phyloP scores from a whole-genome alignment of 2,113 vertebrate genomes.

The Prunella himalayana region DNA sequence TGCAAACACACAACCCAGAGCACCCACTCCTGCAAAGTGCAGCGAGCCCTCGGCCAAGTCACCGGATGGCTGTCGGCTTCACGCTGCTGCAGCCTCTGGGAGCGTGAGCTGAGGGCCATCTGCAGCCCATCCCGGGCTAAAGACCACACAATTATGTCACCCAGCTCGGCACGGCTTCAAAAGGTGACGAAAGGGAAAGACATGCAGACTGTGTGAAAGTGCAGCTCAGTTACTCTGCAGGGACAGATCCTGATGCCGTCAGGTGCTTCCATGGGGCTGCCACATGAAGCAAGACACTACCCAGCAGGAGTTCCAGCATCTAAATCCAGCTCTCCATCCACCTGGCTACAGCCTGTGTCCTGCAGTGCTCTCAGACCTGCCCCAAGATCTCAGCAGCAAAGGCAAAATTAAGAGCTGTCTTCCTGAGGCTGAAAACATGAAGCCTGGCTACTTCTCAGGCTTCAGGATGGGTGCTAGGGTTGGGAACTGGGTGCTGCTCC shows the following conservation, averaged over 20 bases:
- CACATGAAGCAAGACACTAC: neutral
- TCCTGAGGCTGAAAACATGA: neutral
- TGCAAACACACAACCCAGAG: neutral
- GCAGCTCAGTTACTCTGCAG: neutral
- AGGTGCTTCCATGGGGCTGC: neutral
- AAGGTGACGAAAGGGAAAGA: neutral
- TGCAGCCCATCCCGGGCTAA: neutral
- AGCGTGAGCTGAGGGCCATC: neutral
- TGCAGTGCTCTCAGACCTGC: neutral
- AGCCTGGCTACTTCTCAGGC: neutral
- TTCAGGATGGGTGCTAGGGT: rapidly evolving
- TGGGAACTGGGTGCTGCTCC: neutral
- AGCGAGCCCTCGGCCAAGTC: neutral
- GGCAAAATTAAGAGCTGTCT: neutral
- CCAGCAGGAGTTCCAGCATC: neutral
- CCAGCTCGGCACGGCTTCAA: neutral
- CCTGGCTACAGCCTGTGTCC: neutral
- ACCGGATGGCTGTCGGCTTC: rapidly evolving
- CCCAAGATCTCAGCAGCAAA: neutral
- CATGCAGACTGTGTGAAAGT: neutral
- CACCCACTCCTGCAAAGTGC: neutral
- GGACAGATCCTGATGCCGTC: neutral
- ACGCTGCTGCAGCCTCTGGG: neutral
- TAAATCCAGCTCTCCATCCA: neutral
- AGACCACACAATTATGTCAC: neutral